Base-by-base conservation (phyloP, 2,888 invertebrate species). In the Drosophila vallismaia region DNA sequence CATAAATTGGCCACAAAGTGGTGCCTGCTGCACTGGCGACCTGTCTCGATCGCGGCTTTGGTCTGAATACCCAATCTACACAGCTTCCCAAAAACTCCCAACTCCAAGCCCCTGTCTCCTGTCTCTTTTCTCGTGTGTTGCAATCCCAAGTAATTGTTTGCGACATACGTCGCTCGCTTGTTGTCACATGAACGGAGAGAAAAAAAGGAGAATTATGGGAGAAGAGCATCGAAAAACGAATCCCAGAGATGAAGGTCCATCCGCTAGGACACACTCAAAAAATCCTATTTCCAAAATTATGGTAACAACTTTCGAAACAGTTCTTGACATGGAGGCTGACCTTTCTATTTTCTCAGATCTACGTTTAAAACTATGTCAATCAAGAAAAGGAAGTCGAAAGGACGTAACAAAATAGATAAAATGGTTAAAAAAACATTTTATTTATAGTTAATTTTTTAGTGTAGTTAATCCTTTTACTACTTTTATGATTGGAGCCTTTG, bases 111-210 rank as follows among this genome's bases (percentile, higher is more conserved):
- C 63, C 67, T 56, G 67, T 63, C 55, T 55, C 68, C 42, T 36
- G 42, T 48, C 56, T 24, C 54, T 19, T 36, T 24, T 53, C 45
- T 52, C 52, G 68, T 74, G 75, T 86, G 84, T 81, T 84, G 86
- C 82, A 85, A 87, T 86, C 82, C 81, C 88, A 88, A 88, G 86
- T 86, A 86, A 86, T 86, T 88, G 86, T 86, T 86, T 85, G 87
- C 86, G 86, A 86, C 85, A 85, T 86, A 85, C 88, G 85, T 86
- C 85, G 83, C 77, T 85, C 83, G 86, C 82, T 84, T 82, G 85
- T 87, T 85, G 86, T 84, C 87, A 82, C 88, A 82, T 84, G 78
- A 73, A 33, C 26, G 33, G 62, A 48, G 60, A 44, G 42, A 28
- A 28, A 46, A 46, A 28, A 6, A 4, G 10, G 49, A 33, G 49